Evolutionary conservation across 2,797 vertebrate species (phyloP).

Genomic region (Anguilla anguilla): DNA sequence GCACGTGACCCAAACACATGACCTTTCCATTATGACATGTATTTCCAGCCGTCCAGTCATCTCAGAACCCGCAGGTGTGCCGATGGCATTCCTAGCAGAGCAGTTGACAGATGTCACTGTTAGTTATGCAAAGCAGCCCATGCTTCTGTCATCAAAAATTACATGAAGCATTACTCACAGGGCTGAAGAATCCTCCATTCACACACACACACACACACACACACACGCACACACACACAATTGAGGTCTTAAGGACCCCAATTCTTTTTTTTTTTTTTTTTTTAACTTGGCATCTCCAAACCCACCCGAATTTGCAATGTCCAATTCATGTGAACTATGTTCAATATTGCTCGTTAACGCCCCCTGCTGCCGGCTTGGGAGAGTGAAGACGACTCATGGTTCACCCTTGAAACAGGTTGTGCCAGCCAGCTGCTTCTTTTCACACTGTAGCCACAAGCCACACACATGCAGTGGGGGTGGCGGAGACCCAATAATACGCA

Average conservation of each 20-base stretch:
- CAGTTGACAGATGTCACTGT: constrained; percentile 13
- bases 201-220: neutral
- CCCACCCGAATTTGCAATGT: no score
- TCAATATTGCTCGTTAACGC: no score
- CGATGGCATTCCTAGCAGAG: neutral
- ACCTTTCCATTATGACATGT: neutral
- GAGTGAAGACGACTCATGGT: no score
- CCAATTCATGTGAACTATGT: no score
- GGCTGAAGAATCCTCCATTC: neutral
- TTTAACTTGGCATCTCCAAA: no score
- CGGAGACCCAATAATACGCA: no score
- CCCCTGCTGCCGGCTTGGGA: no score
- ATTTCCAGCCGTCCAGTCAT: neutral
- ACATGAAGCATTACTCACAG: neutral
- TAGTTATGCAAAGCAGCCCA: neutral
- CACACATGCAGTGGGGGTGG: no score
- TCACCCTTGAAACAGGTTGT: no score
- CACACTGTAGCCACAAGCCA: no score
- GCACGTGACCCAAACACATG: neutral
- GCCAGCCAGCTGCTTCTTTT: no score
- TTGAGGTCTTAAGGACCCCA: neutral
- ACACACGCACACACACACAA: neutral
- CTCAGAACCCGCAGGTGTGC: neutral
- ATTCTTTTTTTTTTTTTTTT: neutral
- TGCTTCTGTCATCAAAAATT: neutral